phyloP scores from a whole-genome alignment of 2,888 invertebrate species.

The Zele albiditarsus region DNA sequence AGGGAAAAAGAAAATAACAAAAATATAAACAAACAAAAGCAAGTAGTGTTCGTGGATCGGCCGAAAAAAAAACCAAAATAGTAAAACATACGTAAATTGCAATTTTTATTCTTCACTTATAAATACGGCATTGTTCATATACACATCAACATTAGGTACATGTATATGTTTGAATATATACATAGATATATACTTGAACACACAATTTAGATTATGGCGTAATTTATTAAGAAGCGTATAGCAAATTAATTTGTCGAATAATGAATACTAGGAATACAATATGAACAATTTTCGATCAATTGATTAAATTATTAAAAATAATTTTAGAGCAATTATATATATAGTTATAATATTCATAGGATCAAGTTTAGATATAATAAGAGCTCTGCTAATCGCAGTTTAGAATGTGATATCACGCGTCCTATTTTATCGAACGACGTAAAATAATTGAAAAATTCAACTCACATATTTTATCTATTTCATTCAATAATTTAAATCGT shows the following conservation, averaged over 20 bases:
- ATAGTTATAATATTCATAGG: constrained; percentile 16
- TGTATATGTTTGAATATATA: not conserved
- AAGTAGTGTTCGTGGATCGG: constrained; percentile 68
- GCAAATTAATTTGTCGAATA: constrained; percentile 33
- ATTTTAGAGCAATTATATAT: constrained; percentile 30
- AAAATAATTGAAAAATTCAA: constrained; percentile 47
- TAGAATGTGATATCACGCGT: constrained; percentile 55
- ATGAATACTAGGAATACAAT: constrained; percentile 31
- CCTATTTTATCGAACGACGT: constrained; percentile 38
- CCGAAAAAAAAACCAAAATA: constrained; percentile 55
- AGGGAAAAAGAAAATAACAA: not conserved
- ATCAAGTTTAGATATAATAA: constrained; percentile 37
- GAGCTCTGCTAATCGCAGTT: constrained; percentile 52
- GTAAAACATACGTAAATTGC: constrained; percentile 45
- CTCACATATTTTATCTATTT: constrained; percentile 44
- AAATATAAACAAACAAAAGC: constrained; percentile 49
- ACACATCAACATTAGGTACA: constrained; percentile 12
- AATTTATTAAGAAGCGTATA: constrained; percentile 39
- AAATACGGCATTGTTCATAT: constrained; percentile 36
- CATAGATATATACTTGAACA: constrained; percentile 36
- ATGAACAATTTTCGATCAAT: constrained; percentile 37
- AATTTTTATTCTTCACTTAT: constrained; percentile 48
- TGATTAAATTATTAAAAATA: constrained; percentile 32
- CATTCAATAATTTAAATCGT: constrained; percentile 38
- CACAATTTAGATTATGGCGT: constrained; percentile 34